Percentiles rank a stretch among this genome's conserved stretches.
Conservation (phyloP, 2,113 vertebrate species). For the Anguilla rostrata region DNA sequence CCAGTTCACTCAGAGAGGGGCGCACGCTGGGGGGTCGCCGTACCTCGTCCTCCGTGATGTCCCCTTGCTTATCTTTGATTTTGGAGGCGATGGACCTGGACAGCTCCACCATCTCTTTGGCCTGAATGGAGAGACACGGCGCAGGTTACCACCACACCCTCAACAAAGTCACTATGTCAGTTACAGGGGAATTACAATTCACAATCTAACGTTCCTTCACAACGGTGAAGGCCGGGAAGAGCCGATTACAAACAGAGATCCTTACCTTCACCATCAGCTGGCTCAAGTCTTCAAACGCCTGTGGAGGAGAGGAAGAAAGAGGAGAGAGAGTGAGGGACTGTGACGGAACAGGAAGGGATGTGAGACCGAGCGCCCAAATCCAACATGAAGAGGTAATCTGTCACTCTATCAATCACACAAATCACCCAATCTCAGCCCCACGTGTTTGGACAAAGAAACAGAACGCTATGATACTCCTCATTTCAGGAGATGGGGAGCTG, state of each 20-base stretch:
- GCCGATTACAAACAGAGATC: neutral
- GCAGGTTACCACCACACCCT: neutral
- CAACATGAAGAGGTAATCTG: neutral
- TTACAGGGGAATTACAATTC: too few relatives aligned
- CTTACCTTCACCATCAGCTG: slow-evolving; percentile 97
- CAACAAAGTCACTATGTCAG: neutral
- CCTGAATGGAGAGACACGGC: slow-evolving; percentile 68
- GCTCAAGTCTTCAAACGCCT: slow-evolving; percentile 98
- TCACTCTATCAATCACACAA: neutral
- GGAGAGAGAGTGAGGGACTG: neutral
- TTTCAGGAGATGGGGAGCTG: neutral
- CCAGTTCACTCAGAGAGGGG: too few relatives aligned
- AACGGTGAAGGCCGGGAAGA: neutral
- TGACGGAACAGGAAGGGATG: neutral
- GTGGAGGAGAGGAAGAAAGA: slow-evolving; percentile 49
- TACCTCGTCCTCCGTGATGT: slow-evolving; percentile 98
- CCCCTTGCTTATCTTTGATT: slow-evolving; percentile 98
- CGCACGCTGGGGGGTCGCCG: slow-evolving; percentile 23
- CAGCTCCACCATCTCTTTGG: slow-evolving; percentile 98
- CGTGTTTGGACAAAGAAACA: neutral
- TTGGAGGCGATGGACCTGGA: slow-evolving; percentile 96
- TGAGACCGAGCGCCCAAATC: neutral
- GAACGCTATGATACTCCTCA: neutral
- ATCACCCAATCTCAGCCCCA: neutral
- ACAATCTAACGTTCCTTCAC: too few relatives aligned